Evolutionary conservation across 2,888 invertebrate genomes (phyloP), one percentile per base, ranked within the genome.

Genomic region (Chironomus riparius): DNA sequence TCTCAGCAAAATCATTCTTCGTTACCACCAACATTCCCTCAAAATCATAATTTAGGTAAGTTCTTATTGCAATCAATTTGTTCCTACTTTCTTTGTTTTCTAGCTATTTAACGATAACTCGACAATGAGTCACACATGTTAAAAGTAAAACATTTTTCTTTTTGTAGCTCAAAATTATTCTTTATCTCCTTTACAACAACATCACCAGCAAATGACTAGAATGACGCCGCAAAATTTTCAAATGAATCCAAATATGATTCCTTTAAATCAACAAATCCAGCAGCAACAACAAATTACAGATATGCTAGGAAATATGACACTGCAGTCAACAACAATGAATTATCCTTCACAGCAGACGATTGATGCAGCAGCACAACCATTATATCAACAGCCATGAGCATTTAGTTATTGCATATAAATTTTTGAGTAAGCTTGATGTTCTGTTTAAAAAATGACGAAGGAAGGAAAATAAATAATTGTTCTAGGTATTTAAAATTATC

Each of bases 361-460:
- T 77, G 28, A 70, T 47, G 12, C 77, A 50, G 28, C 78, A 76
- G 18, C 78, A 21, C 76, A 76, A 68, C 62, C 68, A 47, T 72
- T 22, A 62, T 76, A 77, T 18, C 75, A 18, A 21, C 70, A 62
- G 13, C 74, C 56, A 15, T 38, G 22, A 68, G 68, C 38, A 5
- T 10, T 38, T 10, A 10, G 10, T 10, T 38, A 38, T 10, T 10
- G 38, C 38, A 38, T 38, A 38, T 38, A 38, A 38, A 38, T 10
- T 38, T 38, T 10, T 38, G 7, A 38, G 5, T 5, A 4, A 4
- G 38, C 38, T 10, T 38, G 38, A 38, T 38, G 38, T 38, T 38
- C 38, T 38, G 10, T 38, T 38, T 38, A 38, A 38, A 38, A 38
- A 10, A 1, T 38, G 38, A 38, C 38, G 38, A 38, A 38, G 7